These are phyloP conservation scores for Eledone cirrhosa DNA, from an alignment of 2,888 invertebrate species.

Conservation along the genomic window DNA sequence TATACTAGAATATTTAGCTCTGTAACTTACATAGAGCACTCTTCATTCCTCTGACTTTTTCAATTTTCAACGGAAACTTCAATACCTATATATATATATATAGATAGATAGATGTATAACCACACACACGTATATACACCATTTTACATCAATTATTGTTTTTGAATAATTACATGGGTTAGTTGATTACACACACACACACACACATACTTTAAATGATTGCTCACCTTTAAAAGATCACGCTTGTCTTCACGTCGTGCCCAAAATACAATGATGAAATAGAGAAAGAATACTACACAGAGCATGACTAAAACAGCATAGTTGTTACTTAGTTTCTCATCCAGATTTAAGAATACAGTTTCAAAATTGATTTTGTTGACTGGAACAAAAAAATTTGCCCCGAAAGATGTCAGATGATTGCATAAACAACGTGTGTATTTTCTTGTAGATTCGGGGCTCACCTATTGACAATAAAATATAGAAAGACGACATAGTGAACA, in stretches of 20 bases:
- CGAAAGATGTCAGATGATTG: conserved; percentile 50
- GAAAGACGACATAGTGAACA: no score
- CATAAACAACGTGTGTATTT: conserved; percentile 45
- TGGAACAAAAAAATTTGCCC: conserved; percentile 59
- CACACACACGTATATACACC: no score
- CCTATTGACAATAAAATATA: conserved; percentile 33
- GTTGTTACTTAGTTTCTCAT: conserved; percentile 62
- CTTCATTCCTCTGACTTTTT: no score
- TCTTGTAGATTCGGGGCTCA: conserved; percentile 42
- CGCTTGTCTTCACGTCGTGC: conserved; percentile 62
- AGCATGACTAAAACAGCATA: conserved; percentile 64
- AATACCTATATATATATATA: no score
- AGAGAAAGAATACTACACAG: conserved; percentile 55
- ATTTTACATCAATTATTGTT: no score
- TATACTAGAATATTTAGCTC: no score
- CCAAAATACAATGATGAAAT: conserved; percentile 60
- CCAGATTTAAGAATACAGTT: conserved; percentile 63
- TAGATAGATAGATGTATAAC: no score
- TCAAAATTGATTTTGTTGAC: conserved; percentile 66
- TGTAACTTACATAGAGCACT: no score
- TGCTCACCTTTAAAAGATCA: conserved; percentile 54
- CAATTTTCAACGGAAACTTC: no score
- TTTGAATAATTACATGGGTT: no score
- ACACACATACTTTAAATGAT: no score
- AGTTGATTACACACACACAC: no score